Evolutionary conservation across 2,113 vertebrate species (phyloP).

Genomic region (Urocolius indicus): DNA sequence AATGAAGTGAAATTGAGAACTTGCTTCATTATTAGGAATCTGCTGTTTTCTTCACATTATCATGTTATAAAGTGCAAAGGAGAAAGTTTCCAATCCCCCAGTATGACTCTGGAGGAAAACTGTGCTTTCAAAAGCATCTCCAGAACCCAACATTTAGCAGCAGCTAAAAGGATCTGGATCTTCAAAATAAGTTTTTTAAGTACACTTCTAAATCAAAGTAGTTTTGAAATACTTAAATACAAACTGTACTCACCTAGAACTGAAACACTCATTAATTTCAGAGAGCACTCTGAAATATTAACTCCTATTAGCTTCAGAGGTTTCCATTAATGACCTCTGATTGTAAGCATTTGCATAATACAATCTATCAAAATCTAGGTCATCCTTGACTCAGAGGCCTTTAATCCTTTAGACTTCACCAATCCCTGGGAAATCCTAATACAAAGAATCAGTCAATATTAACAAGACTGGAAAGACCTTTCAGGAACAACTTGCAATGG

Average conservation of each 20-base stretch:
- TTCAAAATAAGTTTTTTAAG: neutral
- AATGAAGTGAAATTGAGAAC: neutral
- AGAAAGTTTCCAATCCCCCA: neutral
- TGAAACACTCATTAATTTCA: neutral
- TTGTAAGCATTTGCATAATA: slow-evolving; percentile 53
- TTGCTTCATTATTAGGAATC: neutral
- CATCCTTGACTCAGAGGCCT: slow-evolving; percentile 41
- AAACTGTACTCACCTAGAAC: neutral
- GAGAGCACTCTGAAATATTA: neutral
- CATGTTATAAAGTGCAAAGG: neutral
- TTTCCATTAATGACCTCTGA: slow-evolving; percentile 48
- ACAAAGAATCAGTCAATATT: slow-evolving; percentile 36
- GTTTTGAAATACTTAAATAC: neutral
- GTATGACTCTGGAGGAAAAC: neutral
- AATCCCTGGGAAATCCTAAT: slow-evolving; percentile 53
- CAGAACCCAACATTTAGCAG: neutral
- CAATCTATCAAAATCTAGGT: slow-evolving; percentile 60
- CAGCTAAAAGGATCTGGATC: neutral
- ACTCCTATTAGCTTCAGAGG: slow-evolving; percentile 34
- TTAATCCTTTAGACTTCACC: slow-evolving; percentile 45
- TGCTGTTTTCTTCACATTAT: neutral
- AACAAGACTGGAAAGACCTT: slow-evolving; percentile 39
- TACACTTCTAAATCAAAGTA: neutral
- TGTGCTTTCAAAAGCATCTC: neutral
- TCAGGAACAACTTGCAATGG: slow-evolving; percentile 46